Conservation (phyloP, 2,113 vertebrate genomes). For the Tachysurus vachellii region DNA sequence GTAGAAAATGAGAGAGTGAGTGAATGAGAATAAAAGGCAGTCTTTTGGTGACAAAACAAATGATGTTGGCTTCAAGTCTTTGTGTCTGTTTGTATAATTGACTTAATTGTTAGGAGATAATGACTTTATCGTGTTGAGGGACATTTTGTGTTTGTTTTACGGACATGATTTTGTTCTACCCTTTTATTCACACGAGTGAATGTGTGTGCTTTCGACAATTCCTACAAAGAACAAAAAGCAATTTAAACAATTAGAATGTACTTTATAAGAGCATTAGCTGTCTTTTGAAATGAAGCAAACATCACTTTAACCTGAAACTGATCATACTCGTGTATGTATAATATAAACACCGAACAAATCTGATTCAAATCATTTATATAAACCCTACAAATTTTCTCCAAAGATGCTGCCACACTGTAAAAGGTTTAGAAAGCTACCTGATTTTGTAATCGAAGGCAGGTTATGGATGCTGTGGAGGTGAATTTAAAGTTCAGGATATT, state of each 20-base stretch:
- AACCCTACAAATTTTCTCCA: neutral
- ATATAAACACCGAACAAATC: neutral
- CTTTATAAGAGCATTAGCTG: neutral
- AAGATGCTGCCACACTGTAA: neutral
- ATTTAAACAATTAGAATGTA: neutral
- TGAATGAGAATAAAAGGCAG: neutral
- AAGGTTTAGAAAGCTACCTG: neutral
- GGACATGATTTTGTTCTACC: neutral
- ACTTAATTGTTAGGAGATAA: neutral
- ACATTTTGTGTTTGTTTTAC: neutral
- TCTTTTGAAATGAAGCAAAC: neutral
- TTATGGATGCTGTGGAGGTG: neutral
- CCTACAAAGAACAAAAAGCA: neutral
- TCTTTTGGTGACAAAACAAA: conserved; percentile 7
- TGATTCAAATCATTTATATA: neutral
- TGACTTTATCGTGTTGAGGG: neutral
- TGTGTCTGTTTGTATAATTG: neutral
- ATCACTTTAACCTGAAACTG: neutral
- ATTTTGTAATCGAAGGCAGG: neutral
- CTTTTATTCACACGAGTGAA: neutral
- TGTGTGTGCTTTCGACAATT: neutral
- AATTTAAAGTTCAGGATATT: neutral
- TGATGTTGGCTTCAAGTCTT: neutral
- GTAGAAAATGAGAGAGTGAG: too few species aligned
- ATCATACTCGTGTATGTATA: neutral